Evolutionary conservation across 2,113 vertebrate species (phyloP), one percentile per base, ranked within the genome.

Genomic region (Cyprinodon variegatus): DNA sequence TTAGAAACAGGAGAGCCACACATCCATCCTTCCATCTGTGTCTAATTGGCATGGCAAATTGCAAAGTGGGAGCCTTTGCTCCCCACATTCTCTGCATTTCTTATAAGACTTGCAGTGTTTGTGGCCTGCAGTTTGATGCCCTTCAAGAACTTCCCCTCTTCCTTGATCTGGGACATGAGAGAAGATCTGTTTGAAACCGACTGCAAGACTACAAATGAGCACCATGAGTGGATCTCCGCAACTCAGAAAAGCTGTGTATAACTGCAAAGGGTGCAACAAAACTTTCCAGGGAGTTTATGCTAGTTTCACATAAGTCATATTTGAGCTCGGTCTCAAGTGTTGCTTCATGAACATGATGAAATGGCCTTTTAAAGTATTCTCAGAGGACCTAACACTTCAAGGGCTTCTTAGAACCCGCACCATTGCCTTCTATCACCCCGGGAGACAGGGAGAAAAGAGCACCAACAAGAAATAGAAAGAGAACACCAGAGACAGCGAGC

Each of bases 321-420:
- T 81, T 81, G 79, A 92, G 90, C 84, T 82, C 73, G 82, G 86
- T 90, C 89, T 90, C 88, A 84, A 91, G 88, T 82, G 86, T 81
- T 86, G 85, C 86, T 89, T 86, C 88, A 88, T 79, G 87, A 89
- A 90, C 84, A 91, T 92, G 90, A 93, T 93, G 89, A 90, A 92
- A 91, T 92, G 90, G 91, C 86, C 89, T 90, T 94, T 94, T 93
- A 92, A 94, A 93, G 84, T 88, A 75, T 87, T 91, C 93, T 91
- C 93, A 72, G 88, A 92, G 91, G 91, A 86, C 81, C 82, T 82
- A 88, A 82, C 89, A 93, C 92, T 93, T 94, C 92, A 95, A 95
- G 92, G 91, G 89, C 85, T 90, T 79, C 89, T 94, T 79, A 91
- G 93, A 95, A 94, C 92, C 92, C 87, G 79, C 76, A 91, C 87